Evolutionary conservation across 2,113 vertebrate species (phyloP), one percentile per base, ranked within the genome.

Genomic region (Strix uralensis): DNA sequence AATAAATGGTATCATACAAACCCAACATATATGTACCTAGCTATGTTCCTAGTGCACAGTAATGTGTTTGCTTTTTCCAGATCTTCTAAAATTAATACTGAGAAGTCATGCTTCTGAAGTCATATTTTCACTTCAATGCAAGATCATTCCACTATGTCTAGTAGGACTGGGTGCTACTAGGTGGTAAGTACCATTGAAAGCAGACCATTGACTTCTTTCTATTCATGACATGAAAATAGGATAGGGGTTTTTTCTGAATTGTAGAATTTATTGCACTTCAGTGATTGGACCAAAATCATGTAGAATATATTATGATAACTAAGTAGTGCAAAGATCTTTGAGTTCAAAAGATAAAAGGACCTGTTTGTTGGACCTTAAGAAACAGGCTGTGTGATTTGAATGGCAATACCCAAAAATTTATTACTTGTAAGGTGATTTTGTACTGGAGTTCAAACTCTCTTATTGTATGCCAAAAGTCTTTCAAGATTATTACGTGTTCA

Each of bases 391-490:
- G 32, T 66, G 49, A 90, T 88, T 70, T 9, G 0, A 92, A 85
- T 72, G 54, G 20, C 40, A 82, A 58, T 80, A 81, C 26, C 94
- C 14, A 90, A 42, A 88, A 75, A 80, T 94, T 80, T 65, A 88
- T 77, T 52, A 72, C 30, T 86, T 23, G 22, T 85, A 79, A 54
- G 36, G 29, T 88, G 58, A 91, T 92, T 95, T 84, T 95, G 42
- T 90, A 93, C 90, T 70, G 79, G 44, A 70, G 36, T 82, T 94
- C 67, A 88, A 80, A 62, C 51, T 80, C 16, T 72, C 25, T 40
- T 86, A 62, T 59, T 42, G 15, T 79, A 74, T 57, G 30, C 15
- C 25, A 69, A 32, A 93, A 90, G 44, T 59, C 51, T 90, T 91
- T 78, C 55, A 88, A 70, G 38, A 78, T 44, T 30, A 27, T 40